Base-by-base conservation (phyloP, 2,888 invertebrate genomes). In the Cephus sareptanus region DNA sequence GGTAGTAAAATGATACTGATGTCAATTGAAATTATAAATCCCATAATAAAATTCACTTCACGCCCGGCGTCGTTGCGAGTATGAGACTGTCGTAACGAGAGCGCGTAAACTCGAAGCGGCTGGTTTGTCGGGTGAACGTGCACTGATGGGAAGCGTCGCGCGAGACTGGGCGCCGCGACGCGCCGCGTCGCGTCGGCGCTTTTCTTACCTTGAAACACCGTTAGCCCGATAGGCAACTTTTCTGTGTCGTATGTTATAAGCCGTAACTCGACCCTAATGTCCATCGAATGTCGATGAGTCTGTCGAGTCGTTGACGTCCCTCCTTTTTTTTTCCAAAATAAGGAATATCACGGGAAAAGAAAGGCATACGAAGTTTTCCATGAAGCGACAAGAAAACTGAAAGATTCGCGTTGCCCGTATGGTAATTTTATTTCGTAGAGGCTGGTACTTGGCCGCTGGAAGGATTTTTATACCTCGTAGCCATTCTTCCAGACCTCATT, bases 61-160 rank as follows among this genome's bases (percentile, higher is more conserved):
- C 56, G 56, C 56, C 56, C 56, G 56, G 23, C 56, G 56, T 56
- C 56, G 23, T 23, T 56, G 9, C 56, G 23, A 56, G 56, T 56
- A 56, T 23, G 9, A 23, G 56, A 56, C 56, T 56, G 56, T 56
- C 56, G 56, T 56, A 23, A 23, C 23, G 56, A 56, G 23, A 23
- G 56, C 56, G 56, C 56, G 56, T 56, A 9, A 56, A 56, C 81
- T 78, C 81, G 81, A 80, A 79, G 79, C 77, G 77, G 75, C 81
- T 84, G 81, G 81, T 81, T 80, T 77, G 79, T 81, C 82, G 84
- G 83, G 85, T 86, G 84, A 86, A 83, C 84, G 84, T 85, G 83
- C 77, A 88, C 88, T 88, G 87, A 83, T 77, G 83, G 77, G 79
- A 81, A 84, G 81, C 79, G 79, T 81, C 79, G 79, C 81, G 82